phyloP scores from a whole-genome alignment of 2,113 vertebrate genomes.

The Ptyas mucosa region DNA sequence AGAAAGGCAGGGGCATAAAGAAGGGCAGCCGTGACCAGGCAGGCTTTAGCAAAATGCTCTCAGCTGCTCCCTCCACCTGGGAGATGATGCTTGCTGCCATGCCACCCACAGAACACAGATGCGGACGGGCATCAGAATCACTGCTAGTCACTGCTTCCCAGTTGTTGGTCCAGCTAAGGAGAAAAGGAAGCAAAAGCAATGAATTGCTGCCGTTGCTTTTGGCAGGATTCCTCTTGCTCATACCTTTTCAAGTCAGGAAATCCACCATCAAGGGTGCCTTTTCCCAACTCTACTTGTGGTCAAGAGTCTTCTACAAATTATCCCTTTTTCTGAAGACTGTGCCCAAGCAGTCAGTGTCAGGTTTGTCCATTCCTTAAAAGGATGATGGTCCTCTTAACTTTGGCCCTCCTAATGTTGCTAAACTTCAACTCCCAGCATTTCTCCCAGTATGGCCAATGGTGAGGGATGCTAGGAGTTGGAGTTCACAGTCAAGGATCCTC shows the following conservation, averaged over 20 bases:
- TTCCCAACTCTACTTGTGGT: background rate
- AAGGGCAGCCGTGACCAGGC: background rate
- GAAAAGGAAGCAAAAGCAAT: background rate
- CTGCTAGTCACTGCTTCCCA: background rate
- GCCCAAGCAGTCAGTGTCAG: background rate
- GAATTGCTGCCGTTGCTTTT: background rate
- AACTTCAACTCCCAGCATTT: background rate
- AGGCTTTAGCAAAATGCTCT: background rate
- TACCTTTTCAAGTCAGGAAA: background rate
- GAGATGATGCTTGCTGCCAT: background rate
- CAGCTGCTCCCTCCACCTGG: background rate
- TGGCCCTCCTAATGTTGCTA: background rate
- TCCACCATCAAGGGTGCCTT: too few relatives aligned
- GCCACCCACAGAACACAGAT: background rate
- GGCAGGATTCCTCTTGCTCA: background rate
- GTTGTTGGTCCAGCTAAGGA: too few relatives aligned
- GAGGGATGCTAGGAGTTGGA: background rate
- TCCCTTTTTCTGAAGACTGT: background rate
- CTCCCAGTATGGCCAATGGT: background rate
- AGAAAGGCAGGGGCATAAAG: background rate
- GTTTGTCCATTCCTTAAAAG: background rate
- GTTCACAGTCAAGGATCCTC: background rate
- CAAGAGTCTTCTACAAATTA: background rate
- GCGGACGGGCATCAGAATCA: background rate
- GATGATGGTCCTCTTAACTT: background rate